Conservation (phyloP, 2,113 vertebrate species). For the Ceuthmochares aereus region DNA sequence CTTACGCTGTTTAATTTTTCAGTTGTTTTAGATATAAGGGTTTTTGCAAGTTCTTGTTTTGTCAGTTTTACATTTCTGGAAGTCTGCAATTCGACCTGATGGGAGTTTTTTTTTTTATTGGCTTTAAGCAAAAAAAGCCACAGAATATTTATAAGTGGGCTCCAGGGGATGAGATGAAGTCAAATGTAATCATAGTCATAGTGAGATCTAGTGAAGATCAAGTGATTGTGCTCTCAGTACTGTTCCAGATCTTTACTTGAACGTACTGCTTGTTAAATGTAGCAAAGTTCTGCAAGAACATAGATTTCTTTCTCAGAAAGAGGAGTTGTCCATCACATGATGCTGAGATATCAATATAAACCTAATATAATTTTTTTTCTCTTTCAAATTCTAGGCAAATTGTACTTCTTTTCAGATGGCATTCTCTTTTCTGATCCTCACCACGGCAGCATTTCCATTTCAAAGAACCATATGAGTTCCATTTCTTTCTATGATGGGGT, state of each 20-base stretch:
- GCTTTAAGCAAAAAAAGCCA: not conserved
- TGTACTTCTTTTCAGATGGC: slow-evolving; percentile 90
- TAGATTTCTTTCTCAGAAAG: not conserved
- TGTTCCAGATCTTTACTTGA: not conserved
- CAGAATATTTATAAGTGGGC: not conserved
- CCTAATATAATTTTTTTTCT: not conserved
- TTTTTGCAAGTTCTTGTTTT: not conserved
- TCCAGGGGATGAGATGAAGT: not conserved
- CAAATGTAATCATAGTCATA: accelerated
- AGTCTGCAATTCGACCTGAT: not conserved
- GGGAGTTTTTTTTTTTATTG: too few species aligned
- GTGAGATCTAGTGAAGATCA: accelerated
- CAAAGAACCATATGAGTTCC: slow-evolving; percentile 83
- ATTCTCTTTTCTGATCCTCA: slow-evolving; percentile 87
- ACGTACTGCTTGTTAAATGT: not conserved
- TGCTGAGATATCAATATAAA: not conserved
- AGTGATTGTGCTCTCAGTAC: not conserved
- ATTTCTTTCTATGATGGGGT: slow-evolving; percentile 87
- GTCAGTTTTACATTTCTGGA: not conserved
- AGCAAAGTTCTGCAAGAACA: not conserved
- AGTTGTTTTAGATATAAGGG: not conserved
- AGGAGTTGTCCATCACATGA: too few species aligned
- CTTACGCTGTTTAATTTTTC: not conserved
- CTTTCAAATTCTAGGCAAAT: slow-evolving; percentile 79
- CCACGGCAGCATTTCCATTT: slow-evolving; percentile 84